Percentiles rank a stretch among this genome's conserved stretches.
phyloP scores from a whole-genome alignment of 2,888 invertebrate species.

The Eupithecia insigniata region DNA sequence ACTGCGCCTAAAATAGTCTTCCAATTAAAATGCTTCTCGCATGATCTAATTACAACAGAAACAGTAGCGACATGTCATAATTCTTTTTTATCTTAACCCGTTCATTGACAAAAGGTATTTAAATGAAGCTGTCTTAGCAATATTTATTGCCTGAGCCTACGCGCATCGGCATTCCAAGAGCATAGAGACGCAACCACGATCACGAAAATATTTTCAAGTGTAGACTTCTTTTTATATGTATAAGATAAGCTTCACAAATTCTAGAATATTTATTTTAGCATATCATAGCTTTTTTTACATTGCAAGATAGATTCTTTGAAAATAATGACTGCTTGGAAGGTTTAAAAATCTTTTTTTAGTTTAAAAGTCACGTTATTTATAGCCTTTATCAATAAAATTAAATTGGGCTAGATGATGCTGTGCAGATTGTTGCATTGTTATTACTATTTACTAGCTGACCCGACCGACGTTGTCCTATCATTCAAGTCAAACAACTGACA shows the following conservation, averaged over 20 bases:
- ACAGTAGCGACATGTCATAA: slow-evolving; percentile 73
- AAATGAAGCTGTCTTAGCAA: slow-evolving; percentile 81
- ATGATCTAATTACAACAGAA: slow-evolving; percentile 70
- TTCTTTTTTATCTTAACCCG: slow-evolving; percentile 84
- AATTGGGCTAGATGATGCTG: too few species aligned
- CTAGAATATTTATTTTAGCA: too few species aligned
- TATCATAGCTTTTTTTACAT: too few species aligned
- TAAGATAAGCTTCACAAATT: neutral
- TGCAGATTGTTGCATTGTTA: too few species aligned
- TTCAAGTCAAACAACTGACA: too few species aligned
- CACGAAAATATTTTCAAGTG: neutral
- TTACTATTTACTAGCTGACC: too few species aligned
- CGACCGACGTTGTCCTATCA: too few species aligned
- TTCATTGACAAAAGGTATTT: slow-evolving; percentile 85
- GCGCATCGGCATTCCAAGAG: slow-evolving; percentile 62
- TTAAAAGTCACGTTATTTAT: neutral
- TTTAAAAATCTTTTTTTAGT: neutral
- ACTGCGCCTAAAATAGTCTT: slow-evolving; percentile 39
- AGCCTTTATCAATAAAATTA: neutral
- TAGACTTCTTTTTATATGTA: neutral
- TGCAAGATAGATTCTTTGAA: neutral
- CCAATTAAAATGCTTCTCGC: slow-evolving; percentile 80
- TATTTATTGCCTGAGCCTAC: slow-evolving; percentile 75
- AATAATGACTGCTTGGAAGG: neutral
- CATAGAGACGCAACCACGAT: neutral